Conservation (phyloP, 1,140 invertebrate genomes). For the Drosophila takahashii region DNA sequence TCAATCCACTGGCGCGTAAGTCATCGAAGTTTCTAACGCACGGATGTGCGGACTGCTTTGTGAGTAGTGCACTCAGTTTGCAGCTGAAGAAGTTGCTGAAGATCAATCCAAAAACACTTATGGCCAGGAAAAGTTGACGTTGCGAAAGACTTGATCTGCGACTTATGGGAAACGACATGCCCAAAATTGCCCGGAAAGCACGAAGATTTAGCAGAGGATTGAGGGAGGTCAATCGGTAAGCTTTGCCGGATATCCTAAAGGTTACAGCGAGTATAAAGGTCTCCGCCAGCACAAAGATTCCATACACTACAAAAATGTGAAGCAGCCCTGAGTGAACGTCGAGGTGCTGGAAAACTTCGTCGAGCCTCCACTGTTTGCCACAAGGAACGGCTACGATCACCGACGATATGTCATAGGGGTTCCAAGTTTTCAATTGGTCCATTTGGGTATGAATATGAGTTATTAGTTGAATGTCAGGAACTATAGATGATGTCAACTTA, state of each 20-base stretch:
- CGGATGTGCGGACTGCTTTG: not conserved
- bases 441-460: not conserved
- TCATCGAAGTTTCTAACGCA: conserved; percentile 32
- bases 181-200: conserved; percentile 34
- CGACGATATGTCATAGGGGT: not conserved
- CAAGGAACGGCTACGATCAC: conserved; percentile 42
- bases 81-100: conserved; percentile 37
- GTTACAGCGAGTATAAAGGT: conserved; percentile 3
- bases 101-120: conserved; percentile 50
- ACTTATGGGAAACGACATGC: conserved; percentile 20
- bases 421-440: not conserved
- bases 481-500: not conserved
- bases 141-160: not conserved
- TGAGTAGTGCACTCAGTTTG: conserved; percentile 52
- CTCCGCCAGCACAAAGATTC: conserved; percentile 25
- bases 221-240: not conserved
- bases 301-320: not conserved
- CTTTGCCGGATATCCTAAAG: not conserved
- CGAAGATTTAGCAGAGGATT: conserved; percentile 37
- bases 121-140: conserved; percentile 39
- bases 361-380: conserved; percentile 1
- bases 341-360: conserved; percentile 22
- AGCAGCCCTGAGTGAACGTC: not conserved
- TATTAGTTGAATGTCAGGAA: not conserved
- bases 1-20: conserved; percentile 30